Base-by-base conservation (phyloP, 2,113 vertebrate genomes). In the Prunella himalayana region DNA sequence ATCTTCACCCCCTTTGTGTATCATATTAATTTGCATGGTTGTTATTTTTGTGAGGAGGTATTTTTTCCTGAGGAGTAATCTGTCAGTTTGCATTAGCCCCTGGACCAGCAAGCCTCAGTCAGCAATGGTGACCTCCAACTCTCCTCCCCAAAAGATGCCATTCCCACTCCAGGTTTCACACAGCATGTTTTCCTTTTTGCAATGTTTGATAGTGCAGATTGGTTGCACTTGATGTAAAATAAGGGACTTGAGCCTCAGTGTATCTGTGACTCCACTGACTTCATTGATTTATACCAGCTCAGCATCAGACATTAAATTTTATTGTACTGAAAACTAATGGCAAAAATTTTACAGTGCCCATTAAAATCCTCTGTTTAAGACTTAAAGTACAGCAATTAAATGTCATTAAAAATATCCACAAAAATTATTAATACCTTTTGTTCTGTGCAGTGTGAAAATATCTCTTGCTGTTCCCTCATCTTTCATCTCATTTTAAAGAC, bases 1-100 rank as follows among this genome's bases (percentile, higher is more conserved):
- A 94, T 96, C 81, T 94, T 95, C 88, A 71, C 27, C 17, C 14
- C 15, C 45, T 84, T 70, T 81, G 68, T 86, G 63, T 71, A 94
- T 83, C 82, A 39, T 70, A 90, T 68, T 90, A 69, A 89, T 96
- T 93, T 95, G 47, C 88, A 93, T 84, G 72, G 90, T 42, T 95
- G 83, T 70, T 94, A 92, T 91, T 96, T 95, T 84, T 92, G 33
- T 5, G 10, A 77, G 49, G 42, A 82, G 50, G 16, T 61, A 0
- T 75, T 94, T 81, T 56, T 96, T 56, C 63, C 75, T 1, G 22
- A 92, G 80, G 87, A 91, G 57, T 70, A 86, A 88, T 84, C 76
- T 96, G 94, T 95, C 94, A 88, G 64, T 76, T 95, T 94, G 72
- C 87, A 91, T 89, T 94, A 94, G 66, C 20, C 53, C 28, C 73